Evolutionary conservation across 2,113 vertebrate species (phyloP), one percentile per base, ranked within the genome.

Genomic region (Anser cygnoides): DNA sequence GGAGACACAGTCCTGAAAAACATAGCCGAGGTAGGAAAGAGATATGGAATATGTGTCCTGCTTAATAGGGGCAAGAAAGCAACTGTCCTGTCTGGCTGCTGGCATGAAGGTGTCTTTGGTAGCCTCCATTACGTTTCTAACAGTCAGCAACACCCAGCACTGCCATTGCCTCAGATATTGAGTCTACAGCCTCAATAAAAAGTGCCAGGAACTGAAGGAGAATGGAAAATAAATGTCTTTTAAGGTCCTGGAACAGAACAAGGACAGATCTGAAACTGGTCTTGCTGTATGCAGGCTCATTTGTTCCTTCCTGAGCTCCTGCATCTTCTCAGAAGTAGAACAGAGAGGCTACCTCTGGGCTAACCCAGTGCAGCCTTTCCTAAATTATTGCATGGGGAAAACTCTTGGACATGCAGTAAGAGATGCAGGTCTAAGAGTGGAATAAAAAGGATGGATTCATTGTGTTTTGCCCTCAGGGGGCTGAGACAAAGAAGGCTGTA

Each of bases 81-180:
- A 39, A 29, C 22, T 9, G 7, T 13, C n/a, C 54, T 23, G 5
- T 8, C 54, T 62, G 66, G 31, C 16, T 87, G 49, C 49, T 57
- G 41, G 10, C 0, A 0, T 44, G 75, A 63, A n/a, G 31, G 44
- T 4, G 17, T 31, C 21, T 84, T 68, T 77, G 44, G 19, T 55
- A 52, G 31, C 52, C 59, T 65, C 43, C 22, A 3, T 29, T 22
- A 23, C 11, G 10, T 22, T 55, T 62, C 41, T 74, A 37, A 50
- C 13, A 29, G 59, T 29, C 28, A 12, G 58, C 35, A 89, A n/a
- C 39, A 68, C 33, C 57, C 73, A 59, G 49, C 18, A 67, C 19
- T 4, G 1, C 8, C 41, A 12, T 58, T 72, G n/a, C 13, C 19
- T 72, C 31, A 71, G 41, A 20, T 50, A 8, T 0, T 76, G 41